A percentile compares a stretch with the other conserved stretches of the same genome.
These are phyloP conservation scores for human DNA, from an alignment of 2,113 vertebrate species.

Conservation along the genomic window DNA sequence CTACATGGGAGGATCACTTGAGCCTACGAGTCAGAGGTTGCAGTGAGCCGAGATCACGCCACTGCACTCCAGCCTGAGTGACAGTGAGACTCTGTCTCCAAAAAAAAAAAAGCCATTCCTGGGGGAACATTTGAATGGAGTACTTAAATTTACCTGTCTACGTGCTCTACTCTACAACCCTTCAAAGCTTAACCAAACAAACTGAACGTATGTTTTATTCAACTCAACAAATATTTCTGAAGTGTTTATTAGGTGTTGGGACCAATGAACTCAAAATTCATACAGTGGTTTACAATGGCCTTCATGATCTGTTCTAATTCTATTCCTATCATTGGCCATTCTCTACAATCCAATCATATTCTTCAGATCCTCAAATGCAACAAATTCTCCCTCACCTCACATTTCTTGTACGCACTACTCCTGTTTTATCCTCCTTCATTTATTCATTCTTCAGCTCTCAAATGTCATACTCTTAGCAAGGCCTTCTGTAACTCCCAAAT, in stretches of 20 bases:
- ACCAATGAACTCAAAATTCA: neutral
- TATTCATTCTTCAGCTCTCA: neutral
- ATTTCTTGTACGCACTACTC: neutral
- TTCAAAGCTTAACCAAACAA: neutral
- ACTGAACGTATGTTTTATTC: neutral
- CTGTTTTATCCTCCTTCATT: neutral
- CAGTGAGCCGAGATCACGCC: neutral
- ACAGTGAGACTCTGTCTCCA: neutral
- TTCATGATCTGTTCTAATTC: neutral
- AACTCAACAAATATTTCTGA: neutral
- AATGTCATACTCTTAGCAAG: neutral
- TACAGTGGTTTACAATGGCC: neutral
- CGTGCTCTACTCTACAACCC: neutral
- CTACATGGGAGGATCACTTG: neutral
- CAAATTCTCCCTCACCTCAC: neutral
- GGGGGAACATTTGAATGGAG: neutral
- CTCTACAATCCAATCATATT: neutral
- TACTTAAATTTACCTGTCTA: slow-evolving; percentile 11
- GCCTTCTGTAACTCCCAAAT: neutral
- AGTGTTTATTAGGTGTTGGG: neutral
- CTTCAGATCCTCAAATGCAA: neutral
- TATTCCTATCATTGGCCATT: neutral
- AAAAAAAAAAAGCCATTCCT: neutral
- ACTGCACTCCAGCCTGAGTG: neutral
- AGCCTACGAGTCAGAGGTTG: neutral